Evolutionary conservation across 2,888 invertebrate genomes (phyloP).

Genomic region (Biston stratarius): DNA sequence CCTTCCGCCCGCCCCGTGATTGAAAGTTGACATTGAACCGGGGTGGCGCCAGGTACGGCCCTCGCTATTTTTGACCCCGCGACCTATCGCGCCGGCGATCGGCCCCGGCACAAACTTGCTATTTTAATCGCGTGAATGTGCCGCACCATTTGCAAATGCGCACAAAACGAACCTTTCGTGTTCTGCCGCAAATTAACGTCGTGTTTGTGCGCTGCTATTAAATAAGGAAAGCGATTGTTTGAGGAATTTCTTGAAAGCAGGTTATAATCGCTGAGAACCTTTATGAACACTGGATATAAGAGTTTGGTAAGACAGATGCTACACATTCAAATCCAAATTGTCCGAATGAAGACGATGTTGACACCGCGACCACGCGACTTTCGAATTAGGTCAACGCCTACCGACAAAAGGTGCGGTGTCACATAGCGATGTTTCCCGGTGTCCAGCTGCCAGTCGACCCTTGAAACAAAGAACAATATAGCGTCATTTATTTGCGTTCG

Average conservation of each 20-base stretch:
- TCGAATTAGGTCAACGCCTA: conserved; percentile 83
- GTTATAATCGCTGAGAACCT: conserved; percentile 34
- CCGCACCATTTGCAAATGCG: conserved; percentile 77
- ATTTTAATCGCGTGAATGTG: conserved; percentile 80
- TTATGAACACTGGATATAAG: conserved; percentile 30
- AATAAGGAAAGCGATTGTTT: conserved; percentile 42
- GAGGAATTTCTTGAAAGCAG: conserved; percentile 36
- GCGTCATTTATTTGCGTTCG: conserved; percentile 76
- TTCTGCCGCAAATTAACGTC: conserved; percentile 67
- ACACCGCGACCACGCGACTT: conserved; percentile 70
- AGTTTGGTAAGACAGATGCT: conserved; percentile 42
- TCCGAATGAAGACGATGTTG: conserved; percentile 71
- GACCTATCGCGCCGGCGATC: conserved; percentile 82
- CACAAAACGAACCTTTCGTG: conserved; percentile 67
- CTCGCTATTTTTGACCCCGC: conserved; percentile 83
- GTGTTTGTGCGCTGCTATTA: conserved; percentile 63
- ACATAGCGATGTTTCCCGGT: conserved; percentile 81
- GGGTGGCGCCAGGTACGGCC: conserved; percentile 84
- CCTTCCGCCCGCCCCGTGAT: conserved; percentile 80
- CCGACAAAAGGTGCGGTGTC: conserved; percentile 83
- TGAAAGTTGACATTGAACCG: conserved; percentile 84
- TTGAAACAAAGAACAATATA: conserved; percentile 81
- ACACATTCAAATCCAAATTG: conserved; percentile 59
- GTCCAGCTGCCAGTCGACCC: conserved; percentile 76
- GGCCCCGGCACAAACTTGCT: conserved; percentile 79